Conservation (phyloP, 1,140 invertebrate genomes). For the Halictus rubicundus region DNA sequence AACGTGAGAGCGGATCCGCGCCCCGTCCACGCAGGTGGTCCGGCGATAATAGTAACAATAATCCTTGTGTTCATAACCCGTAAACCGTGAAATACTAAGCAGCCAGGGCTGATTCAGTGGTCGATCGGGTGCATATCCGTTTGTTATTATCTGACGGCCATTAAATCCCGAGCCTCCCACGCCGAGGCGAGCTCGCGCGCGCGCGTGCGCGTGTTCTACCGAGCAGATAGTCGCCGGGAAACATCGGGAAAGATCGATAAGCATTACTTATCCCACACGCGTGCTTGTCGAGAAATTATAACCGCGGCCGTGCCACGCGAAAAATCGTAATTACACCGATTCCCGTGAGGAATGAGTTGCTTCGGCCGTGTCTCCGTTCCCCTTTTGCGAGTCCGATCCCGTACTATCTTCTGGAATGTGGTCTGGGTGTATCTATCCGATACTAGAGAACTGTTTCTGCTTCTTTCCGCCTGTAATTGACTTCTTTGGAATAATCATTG, state of each 20-base stretch:
- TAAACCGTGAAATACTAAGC: slow-evolving; percentile 57
- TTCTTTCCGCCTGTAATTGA: neutral
- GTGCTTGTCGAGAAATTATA: slow-evolving; percentile 14
- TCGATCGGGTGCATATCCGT: slow-evolving; percentile 46
- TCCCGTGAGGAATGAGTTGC: neutral
- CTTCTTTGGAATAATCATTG: neutral
- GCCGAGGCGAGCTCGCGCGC: neutral
- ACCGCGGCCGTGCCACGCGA: neutral
- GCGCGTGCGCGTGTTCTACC: neutral
- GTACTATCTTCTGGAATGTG: neutral
- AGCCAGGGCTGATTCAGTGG: slow-evolving; percentile 43
- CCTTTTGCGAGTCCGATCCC: neutral
- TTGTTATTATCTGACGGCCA: slow-evolving; percentile 31
- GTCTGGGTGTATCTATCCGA: neutral
- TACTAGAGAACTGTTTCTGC: neutral
- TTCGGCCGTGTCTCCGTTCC: neutral
- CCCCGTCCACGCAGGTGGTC: slow-evolving; percentile 46
- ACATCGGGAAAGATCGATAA: slow-evolving; percentile 19
- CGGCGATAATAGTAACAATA: slow-evolving; percentile 44
- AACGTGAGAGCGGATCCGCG: neutral
- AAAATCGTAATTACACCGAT: slow-evolving; percentile 14
- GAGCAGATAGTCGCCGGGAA: neutral
- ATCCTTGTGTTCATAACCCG: slow-evolving; percentile 42
- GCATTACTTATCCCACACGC: slow-evolving; percentile 23
- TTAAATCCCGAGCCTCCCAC: slow-evolving; percentile 32